Percentiles rank a stretch among this genome's conserved stretches.
Evolutionary conservation across 1,140 invertebrate genomes (phyloP).

Genomic region (Ctenoplectra terminalis): DNA sequence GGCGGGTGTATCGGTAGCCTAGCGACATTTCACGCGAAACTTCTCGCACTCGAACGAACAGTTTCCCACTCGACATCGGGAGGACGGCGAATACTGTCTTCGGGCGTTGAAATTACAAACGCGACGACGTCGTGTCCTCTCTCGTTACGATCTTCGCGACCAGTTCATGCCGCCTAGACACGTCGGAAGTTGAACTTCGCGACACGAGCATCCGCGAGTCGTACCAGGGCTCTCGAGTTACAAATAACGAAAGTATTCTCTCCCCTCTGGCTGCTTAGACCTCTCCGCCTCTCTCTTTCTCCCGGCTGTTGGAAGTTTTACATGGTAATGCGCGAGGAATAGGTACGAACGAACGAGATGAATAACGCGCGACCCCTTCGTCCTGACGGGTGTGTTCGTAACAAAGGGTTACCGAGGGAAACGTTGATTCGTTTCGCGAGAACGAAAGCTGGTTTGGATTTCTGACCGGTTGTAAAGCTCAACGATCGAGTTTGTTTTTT

Average conservation of each 20-base stretch:
- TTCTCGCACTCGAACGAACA: slow-evolving; percentile 62
- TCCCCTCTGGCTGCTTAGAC: background rate
- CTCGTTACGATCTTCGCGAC: slow-evolving; percentile 61
- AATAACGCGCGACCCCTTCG: background rate
- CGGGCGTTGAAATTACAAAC: slow-evolving; percentile 65
- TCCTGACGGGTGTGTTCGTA: background rate
- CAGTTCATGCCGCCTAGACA: slow-evolving; percentile 30
- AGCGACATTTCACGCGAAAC: slow-evolving; percentile 60
- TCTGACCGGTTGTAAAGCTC: background rate
- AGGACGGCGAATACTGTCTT: slow-evolving; percentile 35
- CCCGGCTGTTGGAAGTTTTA: slow-evolving; percentile 3
- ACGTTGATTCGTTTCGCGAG: slow-evolving; percentile 11
- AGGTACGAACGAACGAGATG: background rate
- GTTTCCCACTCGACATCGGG: slow-evolving; percentile 29
- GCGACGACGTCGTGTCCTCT: slow-evolving; percentile 59
- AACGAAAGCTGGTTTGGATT: background rate
- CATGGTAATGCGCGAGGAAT: slow-evolving; percentile 23
- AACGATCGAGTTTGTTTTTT: too few relatives aligned
- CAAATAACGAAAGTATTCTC: slow-evolving; percentile 49
- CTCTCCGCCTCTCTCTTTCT: background rate
- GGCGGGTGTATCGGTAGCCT: slow-evolving; percentile 27
- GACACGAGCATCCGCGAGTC: slow-evolving; percentile 38
- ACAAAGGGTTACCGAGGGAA: background rate
- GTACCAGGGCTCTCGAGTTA: slow-evolving; percentile 28
- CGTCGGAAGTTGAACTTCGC: slow-evolving; percentile 42